Conservation (phyloP, 2,797 vertebrate species). For the Acanthis flammea region DNA sequence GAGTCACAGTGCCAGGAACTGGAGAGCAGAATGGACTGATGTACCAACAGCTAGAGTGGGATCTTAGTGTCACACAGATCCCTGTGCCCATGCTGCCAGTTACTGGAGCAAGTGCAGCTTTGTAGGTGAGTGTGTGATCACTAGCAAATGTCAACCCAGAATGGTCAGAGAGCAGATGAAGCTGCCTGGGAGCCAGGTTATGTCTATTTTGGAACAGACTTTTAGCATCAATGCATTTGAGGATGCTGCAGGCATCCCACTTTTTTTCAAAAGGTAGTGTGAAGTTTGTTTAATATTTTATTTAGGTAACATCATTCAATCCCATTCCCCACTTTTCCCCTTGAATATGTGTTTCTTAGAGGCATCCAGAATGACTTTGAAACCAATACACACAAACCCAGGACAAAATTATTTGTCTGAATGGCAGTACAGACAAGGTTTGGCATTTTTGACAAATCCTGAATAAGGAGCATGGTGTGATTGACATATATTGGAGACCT, state of each 20-base stretch:
- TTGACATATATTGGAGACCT: background rate
- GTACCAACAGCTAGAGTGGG: background rate
- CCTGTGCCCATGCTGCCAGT: accelerated
- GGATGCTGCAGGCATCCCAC: background rate
- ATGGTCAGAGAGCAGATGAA: background rate
- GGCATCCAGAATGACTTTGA: background rate
- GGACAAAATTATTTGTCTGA: background rate
- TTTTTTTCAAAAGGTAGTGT: background rate
- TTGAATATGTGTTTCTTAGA: background rate
- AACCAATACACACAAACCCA: background rate
- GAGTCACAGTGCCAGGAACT: too few relatives aligned
- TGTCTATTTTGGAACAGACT: background rate
- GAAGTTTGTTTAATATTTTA: background rate
- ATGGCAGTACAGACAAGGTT: background rate
- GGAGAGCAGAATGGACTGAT: background rate
- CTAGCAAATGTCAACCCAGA: background rate
- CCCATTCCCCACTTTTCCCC: background rate
- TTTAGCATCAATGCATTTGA: background rate
- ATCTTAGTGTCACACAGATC: background rate
- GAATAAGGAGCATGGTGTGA: background rate
- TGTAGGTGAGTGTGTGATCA: background rate
- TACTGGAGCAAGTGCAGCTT: background rate
- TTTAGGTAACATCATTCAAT: background rate
- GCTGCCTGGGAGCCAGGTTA: background rate
- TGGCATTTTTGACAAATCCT: background rate